phyloP scores from a whole-genome alignment of 1,140 invertebrate genomes.

The Drosophila saltans region DNA sequence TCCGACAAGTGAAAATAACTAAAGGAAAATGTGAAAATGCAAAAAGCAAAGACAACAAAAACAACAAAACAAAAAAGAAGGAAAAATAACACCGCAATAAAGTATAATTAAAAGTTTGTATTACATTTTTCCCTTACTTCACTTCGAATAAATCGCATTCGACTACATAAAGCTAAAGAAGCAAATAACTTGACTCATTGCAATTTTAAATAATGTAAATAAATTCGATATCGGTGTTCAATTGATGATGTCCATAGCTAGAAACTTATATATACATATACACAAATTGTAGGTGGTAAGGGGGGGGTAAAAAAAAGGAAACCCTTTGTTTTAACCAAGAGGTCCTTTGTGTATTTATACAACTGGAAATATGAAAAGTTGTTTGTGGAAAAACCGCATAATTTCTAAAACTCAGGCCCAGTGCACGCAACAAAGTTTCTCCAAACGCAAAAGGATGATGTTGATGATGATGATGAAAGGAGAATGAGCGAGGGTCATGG shows the following conservation, averaged over 20 bases:
- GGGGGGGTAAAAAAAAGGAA: neutral
- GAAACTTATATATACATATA: too few relatives aligned
- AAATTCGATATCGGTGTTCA: too few relatives aligned
- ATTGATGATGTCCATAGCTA: too few relatives aligned
- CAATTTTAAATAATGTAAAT: too few relatives aligned
- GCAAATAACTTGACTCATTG: neutral
- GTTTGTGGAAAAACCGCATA: conserved; percentile 23
- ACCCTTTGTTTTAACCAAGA: neutral
- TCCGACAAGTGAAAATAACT: conserved; percentile 6
- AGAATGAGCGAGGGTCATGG: neutral
- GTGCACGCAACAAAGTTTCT: conserved; percentile 37
- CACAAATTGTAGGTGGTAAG: too few relatives aligned
- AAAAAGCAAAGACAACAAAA: conserved; percentile 9
- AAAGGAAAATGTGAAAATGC: conserved; percentile 7
- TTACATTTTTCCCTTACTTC: conserved; percentile 33
- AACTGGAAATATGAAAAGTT: conserved; percentile 27
- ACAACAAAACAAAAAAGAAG: conserved; percentile 18
- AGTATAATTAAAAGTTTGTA: conserved; percentile 52
- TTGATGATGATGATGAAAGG: neutral
- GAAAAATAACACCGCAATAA: conserved; percentile 24
- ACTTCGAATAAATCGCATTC: conserved; percentile 3
- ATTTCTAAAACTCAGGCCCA: conserved; percentile 4
- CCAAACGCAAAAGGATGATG: conserved; percentile 34
- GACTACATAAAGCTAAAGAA: neutral
- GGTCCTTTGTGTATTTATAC: conserved; percentile 28